Evolutionary conservation across 2,888 invertebrate species (phyloP).

Genomic region (Drosophila kuntzei): DNA sequence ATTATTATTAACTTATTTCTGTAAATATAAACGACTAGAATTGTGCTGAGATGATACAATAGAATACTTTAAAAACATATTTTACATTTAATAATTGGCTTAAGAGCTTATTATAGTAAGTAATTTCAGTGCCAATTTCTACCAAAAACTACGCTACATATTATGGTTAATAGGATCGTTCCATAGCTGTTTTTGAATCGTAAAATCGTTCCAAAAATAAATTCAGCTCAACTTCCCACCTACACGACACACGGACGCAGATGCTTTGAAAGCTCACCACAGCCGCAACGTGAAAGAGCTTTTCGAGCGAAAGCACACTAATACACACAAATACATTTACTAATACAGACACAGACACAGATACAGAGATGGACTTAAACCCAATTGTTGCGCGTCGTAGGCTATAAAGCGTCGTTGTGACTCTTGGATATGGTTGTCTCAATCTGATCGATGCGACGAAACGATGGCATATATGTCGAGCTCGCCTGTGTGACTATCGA

Average conservation of each 20-base stretch:
- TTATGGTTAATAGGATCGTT: conserved; percentile 18
- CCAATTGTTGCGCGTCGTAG: conserved; percentile 72
- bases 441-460: conserved; percentile 84
- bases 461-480: conserved; percentile 83
- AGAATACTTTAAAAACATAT: conserved; percentile 32
- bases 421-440: conserved; percentile 82
- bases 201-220: conserved; percentile 71
- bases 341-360: conserved; percentile 20
- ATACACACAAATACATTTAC: conserved; percentile 13
- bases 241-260: conserved; percentile 3
- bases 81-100: conserved; percentile 28
- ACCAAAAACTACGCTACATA: conserved; percentile 8
- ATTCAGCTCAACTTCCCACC: conserved; percentile 46
- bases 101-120: conserved; percentile 23
- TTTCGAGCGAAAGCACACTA: conserved; percentile 10
- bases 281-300: neutral
- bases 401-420: conserved; percentile 83
- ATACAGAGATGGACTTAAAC: conserved; percentile 57
- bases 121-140: conserved; percentile 21
- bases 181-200: conserved; percentile 9
- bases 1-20: conserved; percentile 8
- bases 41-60: conserved; percentile 62
- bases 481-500: conserved; percentile 84
- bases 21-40: conserved; percentile 61
- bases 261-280: conserved; percentile 11